Evolutionary conservation across 2,888 invertebrate species (phyloP), one percentile per base, ranked within the genome.

Genomic region (Ectemnius lituratus): DNA sequence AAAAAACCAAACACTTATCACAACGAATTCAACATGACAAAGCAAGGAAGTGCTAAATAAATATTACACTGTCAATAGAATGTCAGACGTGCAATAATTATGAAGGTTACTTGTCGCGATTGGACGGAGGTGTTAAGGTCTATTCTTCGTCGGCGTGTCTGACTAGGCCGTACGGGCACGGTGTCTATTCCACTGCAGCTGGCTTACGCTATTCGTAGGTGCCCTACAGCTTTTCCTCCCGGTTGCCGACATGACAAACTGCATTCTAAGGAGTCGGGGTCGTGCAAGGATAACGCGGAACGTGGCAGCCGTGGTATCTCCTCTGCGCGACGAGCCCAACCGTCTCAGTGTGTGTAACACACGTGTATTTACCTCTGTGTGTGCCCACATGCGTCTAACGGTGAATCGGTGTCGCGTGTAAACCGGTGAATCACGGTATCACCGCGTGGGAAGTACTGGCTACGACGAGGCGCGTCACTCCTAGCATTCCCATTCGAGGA

Each of bases 361-460:
- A 73, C 73, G 80, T 75, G 78, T 73, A 77, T 62, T 72, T 45
- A 46, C 16, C 56, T n/a, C 59, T 64, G 60, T 60, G 73, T 76
- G 65, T 76, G 76, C 77, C 78, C 75, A 81, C 83, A 82, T 83
- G 80, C 80, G 83, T 79, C 79, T 86, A 85, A 83, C 87, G 85
- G 82, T 87, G 37, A 37, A 84, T 77, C 82, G 65, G 70, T 75
- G 83, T 81, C 79, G 85, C 80, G 83, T 85, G 85, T 84, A 83
- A 83, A 83, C 82, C 78, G 84, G 80, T 87, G 88, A 88, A 87
- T 88, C 87, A 88, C 85, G 73, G 70, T 75, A 70, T 73, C 70
- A 70, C 68, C 79, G 78, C 78, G 83, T 85, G 83, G 83, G 84
- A 80, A 75, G 82, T 65, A 69, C 67, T 60, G 74, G 71, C 62